Evolutionary conservation across 2,113 vertebrate genomes (phyloP).

Genomic region (Sorex araneus): DNA sequence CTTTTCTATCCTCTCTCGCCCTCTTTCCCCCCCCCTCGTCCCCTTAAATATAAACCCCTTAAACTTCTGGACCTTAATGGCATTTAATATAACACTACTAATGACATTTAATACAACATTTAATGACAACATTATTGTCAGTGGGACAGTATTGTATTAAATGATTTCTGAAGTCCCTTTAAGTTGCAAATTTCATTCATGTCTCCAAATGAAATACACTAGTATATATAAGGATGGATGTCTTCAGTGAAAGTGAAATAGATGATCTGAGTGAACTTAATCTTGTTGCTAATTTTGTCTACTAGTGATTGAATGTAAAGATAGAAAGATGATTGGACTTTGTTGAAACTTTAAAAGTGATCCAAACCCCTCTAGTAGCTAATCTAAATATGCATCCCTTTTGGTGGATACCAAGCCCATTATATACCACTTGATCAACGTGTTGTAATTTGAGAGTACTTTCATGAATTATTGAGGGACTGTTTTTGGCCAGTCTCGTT

Average conservation of each 20-base stretch:
- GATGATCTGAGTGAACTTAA: slow-evolving; percentile 9
- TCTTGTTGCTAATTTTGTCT: slow-evolving; percentile 62
- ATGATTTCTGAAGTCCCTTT: slow-evolving; percentile 16
- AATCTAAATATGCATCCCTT: not conserved
- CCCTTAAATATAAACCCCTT: not conserved
- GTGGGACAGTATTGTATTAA: not conserved
- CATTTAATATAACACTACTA: too few relatives aligned
- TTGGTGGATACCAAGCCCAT: not conserved
- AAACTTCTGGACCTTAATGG: not conserved
- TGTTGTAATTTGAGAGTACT: slow-evolving; percentile 42
- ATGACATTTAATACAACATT: too few relatives aligned
- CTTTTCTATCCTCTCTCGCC: not conserved
- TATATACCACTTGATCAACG: not conserved
- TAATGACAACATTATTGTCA: not conserved
- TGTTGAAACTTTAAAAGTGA: slow-evolving; percentile 21
- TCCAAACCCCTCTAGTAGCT: slow-evolving; percentile 1
- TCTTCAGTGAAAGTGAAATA: not conserved
- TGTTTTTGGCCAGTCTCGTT: slow-evolving; percentile 59
- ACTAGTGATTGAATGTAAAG: slow-evolving; percentile 40
- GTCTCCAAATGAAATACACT: not conserved
- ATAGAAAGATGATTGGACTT: slow-evolving; percentile 29
- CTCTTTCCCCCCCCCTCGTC: too few relatives aligned
- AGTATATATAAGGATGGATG: not conserved
- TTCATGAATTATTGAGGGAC: slow-evolving; percentile 38
- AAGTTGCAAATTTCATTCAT: not conserved